phyloP scores from a whole-genome alignment of 1,140 invertebrate genomes.

The Potamilus streckersoni region DNA sequence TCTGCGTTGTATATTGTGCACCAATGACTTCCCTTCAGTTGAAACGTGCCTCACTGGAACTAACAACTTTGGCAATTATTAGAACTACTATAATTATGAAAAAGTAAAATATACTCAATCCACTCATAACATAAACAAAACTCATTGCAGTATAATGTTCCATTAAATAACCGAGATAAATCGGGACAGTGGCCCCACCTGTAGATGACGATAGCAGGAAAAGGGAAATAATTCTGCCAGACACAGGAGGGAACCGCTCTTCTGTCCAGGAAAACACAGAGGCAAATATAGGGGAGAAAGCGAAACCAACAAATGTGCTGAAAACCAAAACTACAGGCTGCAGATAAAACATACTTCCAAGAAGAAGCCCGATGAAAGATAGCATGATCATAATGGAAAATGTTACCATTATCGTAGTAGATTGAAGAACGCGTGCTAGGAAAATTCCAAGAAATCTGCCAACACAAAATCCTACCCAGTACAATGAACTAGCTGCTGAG shows the following conservation, averaged over 20 bases:
- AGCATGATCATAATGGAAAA: constrained; percentile 28
- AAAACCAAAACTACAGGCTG: constrained; percentile 42
- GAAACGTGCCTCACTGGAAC: too few species aligned
- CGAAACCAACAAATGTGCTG: constrained; percentile 34
- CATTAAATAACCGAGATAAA: constrained; percentile 47
- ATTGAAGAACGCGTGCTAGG: constrained; percentile 28
- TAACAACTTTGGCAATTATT: too few species aligned
- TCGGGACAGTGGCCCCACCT: constrained; percentile 39
- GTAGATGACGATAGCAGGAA: constrained; percentile 37
- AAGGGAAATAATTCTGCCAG: constrained; percentile 43
- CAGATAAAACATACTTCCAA: constrained; percentile 29
- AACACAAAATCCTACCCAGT: constrained; percentile 43
- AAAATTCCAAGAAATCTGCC: constrained; percentile 43
- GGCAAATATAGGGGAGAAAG: constrained; percentile 46
- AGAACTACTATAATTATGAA: background rate
- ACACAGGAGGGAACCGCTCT: constrained; percentile 36
- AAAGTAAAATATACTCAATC: constrained; percentile 27
- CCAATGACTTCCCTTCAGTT: too few species aligned
- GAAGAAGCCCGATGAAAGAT: constrained; percentile 32
- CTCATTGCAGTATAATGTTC: constrained; percentile 39
- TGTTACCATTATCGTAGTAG: constrained; percentile 33
- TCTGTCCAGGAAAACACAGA: constrained; percentile 47
- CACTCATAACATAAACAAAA: constrained; percentile 42
- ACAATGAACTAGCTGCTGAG: constrained; percentile 39
- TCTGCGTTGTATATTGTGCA: too few species aligned